phyloP scores from a whole-genome alignment of 2,888 invertebrate species.

The Drosophila formosana region DNA sequence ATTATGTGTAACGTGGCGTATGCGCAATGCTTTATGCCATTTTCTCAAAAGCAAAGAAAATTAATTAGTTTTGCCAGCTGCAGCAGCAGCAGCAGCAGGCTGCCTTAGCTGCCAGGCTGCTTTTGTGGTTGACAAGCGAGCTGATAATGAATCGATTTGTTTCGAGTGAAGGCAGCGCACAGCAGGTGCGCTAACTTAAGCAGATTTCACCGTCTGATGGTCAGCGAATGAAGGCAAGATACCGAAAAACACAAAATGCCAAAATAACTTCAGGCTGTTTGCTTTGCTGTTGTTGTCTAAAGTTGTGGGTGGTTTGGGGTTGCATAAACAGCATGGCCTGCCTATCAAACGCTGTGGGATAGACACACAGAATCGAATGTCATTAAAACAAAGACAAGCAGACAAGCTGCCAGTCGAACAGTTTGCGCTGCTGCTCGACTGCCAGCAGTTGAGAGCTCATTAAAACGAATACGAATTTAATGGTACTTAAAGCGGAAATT shows the following conservation, averaged over 20 bases:
- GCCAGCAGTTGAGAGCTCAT: slow-evolving; percentile 78
- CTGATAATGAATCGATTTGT: slow-evolving; percentile 67
- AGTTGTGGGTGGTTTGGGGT: not conserved
- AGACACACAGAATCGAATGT: slow-evolving; percentile 73
- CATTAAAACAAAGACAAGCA: slow-evolving; percentile 70
- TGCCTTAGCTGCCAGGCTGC: not conserved
- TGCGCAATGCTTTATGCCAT: slow-evolving; percentile 57
- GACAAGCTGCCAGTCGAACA: slow-evolving; percentile 15
- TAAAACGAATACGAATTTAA: slow-evolving; percentile 81
- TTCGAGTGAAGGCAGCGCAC: slow-evolving; percentile 23
- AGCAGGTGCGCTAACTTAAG: slow-evolving; percentile 49
- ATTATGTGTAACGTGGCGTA: slow-evolving; percentile 70
- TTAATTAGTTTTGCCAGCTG: slow-evolving; percentile 69
- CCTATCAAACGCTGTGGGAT: slow-evolving; percentile 43
- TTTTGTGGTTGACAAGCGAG: slow-evolving; percentile 58
- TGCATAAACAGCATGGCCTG: slow-evolving; percentile 37
- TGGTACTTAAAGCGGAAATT: slow-evolving; percentile 82
- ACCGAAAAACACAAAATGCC: slow-evolving; percentile 22
- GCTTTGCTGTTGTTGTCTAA: slow-evolving; percentile 10
- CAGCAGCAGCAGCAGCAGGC: slow-evolving; percentile 6
- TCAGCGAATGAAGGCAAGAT: slow-evolving; percentile 32
- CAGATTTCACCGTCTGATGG: slow-evolving; percentile 71
- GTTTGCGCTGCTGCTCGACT: slow-evolving; percentile 1
- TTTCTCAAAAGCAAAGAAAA: slow-evolving; percentile 55
- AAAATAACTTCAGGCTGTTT: slow-evolving; percentile 44